phyloP scores from a whole-genome alignment of 2,888 invertebrate genomes.

The Odontothrips loti region DNA sequence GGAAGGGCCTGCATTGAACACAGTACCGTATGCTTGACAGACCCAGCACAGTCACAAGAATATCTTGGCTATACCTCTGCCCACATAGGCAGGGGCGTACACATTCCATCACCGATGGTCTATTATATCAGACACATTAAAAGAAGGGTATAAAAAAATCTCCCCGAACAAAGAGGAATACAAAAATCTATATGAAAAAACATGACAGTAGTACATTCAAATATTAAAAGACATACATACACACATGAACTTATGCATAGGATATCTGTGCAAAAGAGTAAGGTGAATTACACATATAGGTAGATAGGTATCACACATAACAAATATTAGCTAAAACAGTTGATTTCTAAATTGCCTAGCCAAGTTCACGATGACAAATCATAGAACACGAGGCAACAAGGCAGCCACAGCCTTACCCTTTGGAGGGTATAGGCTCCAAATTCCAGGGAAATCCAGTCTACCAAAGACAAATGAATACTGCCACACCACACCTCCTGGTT shows the following conservation, averaged over 20 bases:
- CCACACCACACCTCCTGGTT: not conserved
- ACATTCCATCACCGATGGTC: constrained; percentile 19
- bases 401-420: no score
- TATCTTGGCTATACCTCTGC: not conserved
- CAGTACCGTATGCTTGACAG: constrained; percentile 16
- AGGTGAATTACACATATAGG: constrained; percentile 15
- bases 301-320: constrained; percentile 25
- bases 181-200: constrained; percentile 26
- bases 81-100: not conserved
- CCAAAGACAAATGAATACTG: not conserved
- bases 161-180: not conserved
- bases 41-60: constrained; percentile 11
- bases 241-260: not conserved
- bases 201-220: constrained; percentile 17
- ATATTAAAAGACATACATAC: constrained; percentile 4
- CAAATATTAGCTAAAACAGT: constrained; percentile 8
- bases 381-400: no score
- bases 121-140: constrained; percentile 17
- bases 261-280: constrained; percentile 12
- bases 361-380: no score
- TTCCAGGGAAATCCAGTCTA: no score
- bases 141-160: constrained; percentile 15
- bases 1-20: constrained; percentile 26
- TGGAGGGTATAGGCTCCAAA: no score
- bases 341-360: not conserved